Base-by-base conservation (phyloP, 37 sponge, comb jelly and placozoan genomes). In the Aplysina aerophoba region DNA sequence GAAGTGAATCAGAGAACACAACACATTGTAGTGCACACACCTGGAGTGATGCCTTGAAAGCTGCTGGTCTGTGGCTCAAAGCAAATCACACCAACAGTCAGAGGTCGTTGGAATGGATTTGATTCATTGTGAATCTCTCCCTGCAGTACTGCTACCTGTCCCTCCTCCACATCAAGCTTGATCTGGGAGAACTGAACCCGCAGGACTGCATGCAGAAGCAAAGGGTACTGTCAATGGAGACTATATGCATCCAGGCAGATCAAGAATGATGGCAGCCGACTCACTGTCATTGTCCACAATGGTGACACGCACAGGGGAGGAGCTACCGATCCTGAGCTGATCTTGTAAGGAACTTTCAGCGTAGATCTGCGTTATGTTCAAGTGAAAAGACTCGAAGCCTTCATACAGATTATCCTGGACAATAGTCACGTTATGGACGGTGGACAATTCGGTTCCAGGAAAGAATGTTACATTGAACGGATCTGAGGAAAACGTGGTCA, bases 281-380 rank as follows among this genome's bases (percentile, higher is more conserved):
- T 44, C 53, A 75, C 78, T 36, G 37, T 75, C 78, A 40, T 75
- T 21, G 54, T 75, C 78, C 21, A 44, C 54, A 4, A 75, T 38
- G 15, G 20, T 19, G 21, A 75, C 78, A 13, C 40, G 54, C 44
- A 50, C 78, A 6, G 2, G 20, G 41, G 44, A 5, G 1, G 20
- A 54, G 44, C 25, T 41, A 40, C 78, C 53, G 1, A 75, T 75
- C 4, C 17, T 75, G 78, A 75, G 20, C 21, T 25, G 22, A 25
- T 24, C 15, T 8, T 1, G 25, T 15, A 31, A 12, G 16, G 54
- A 53, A 2, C 40, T 44, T 40, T 39, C 44, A 40, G 24, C 78
- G 15, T 30, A 53, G 39, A 75, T 37, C 44, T 41, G 22, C 22
- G 20, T 17, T 1, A 75, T 75, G 0, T 75, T 54, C 54, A 75